A percentile compares a stretch with the other conserved stretches of the same genome.
These are phyloP conservation scores for Hypanus sabinus DNA, from an alignment of 2,113 vertebrate species.

Conservation along the genomic window DNA sequence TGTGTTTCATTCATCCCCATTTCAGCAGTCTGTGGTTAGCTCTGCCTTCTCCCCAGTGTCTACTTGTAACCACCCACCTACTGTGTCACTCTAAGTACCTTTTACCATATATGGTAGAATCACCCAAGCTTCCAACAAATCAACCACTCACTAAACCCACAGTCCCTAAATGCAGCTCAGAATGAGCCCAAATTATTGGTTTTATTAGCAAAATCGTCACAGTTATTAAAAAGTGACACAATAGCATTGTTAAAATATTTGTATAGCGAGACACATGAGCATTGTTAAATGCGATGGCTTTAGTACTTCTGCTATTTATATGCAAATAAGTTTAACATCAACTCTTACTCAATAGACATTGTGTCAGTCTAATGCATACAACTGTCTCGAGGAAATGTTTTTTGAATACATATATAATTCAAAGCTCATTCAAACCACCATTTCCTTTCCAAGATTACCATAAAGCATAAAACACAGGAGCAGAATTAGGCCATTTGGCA, in stretches of 20 bases:
- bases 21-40: not conserved
- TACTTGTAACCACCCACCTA: not conserved
- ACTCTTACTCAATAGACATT: not conserved
- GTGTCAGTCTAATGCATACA: not conserved
- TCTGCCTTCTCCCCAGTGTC: not conserved
- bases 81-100: not conserved
- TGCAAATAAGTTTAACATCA: not conserved
- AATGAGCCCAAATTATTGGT: not conserved
- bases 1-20: not conserved
- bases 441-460: too few species aligned
- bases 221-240: not conserved
- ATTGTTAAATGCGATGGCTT: not conserved
- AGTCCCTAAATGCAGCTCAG: not conserved
- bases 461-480: too few species aligned
- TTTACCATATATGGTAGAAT: slow-evolving; percentile 25
- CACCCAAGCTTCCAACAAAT: not conserved
- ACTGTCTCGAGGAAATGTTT: not conserved
- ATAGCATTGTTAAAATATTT: not conserved
- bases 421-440: slow-evolving; percentile 1
- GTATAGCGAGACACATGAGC: not conserved
- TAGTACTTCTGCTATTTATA: not conserved
- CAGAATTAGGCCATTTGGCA: too few species aligned
- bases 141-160: not conserved
- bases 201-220: not conserved
- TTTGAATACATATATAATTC: not conserved